Base-by-base conservation (phyloP, 2,888 invertebrate species). In the Cosmorhoe ocellata region DNA sequence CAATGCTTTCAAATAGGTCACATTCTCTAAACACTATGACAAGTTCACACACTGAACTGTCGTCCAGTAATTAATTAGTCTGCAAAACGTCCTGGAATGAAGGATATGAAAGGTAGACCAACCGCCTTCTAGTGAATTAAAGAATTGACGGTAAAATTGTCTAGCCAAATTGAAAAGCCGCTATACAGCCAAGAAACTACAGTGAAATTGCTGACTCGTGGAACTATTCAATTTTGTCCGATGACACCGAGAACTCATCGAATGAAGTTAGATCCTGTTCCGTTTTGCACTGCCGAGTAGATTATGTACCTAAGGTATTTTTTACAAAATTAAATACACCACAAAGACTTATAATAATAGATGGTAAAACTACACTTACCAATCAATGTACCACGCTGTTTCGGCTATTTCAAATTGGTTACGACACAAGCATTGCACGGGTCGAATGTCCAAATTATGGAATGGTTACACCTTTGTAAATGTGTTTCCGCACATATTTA, bases 1-100 rank as follows among this genome's bases (percentile, higher is more conserved):
- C 71, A 71, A 71, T 67, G 62, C 62, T 66, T 64, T 64, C 53
- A 58, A 61, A 54, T 66, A 66, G 64, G 57, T 61, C 62, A 56
- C 59, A 58, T 60, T 30, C 31, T 33, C 46, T 34, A 44, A 47
- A 41, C 24, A 24, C 37, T 51, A 48, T 40, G 45, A 26, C 30
- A 52, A n/a, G n/a, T 41, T 51, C 42, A 27, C 36, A 50, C 40
- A 51, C 36, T 32, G 49, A 51, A 32, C 39, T 33, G 44, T 49
- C 22, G 39, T 40, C 24, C 33, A 22, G 36, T 49, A 31, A 24
- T 37, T 27, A 28, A 36, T 36, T 42, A 48, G 26, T 48, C 40
- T 18, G 34, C 12, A 32, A n/a, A 40, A 40, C 31, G 39, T 52
- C 31, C 42, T 13, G 30, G 30, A 26, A 33, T 42, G 28, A 51